Conservation (phyloP, 2,113 vertebrate genomes). For the Ciconia stormi region DNA sequence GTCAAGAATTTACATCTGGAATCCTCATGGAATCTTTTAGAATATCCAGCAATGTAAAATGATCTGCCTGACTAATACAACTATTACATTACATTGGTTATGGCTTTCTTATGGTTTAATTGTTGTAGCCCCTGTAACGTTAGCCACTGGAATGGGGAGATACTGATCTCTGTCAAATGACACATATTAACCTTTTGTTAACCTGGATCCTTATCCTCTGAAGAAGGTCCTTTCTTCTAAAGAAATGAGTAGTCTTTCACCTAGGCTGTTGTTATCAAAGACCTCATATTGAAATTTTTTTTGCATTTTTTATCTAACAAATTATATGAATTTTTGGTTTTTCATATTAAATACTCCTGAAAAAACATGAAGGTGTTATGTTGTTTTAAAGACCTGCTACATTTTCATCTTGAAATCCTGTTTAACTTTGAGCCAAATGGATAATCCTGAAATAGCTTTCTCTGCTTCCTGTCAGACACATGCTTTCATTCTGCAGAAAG, state of each 20-base stretch:
- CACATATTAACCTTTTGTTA: constrained; percentile 37
- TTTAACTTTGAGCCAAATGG: constrained; percentile 20
- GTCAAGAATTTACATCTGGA: constrained; percentile 58
- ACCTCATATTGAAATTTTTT: background rate
- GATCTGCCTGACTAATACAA: constrained; percentile 46
- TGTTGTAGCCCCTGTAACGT: background rate
- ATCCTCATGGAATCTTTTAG: constrained; percentile 47
- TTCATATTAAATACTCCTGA: background rate
- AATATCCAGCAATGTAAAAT: background rate
- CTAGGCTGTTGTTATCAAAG: background rate
- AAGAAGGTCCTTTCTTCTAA: background rate
- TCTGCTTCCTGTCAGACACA: constrained; percentile 30
- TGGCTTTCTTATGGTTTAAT: constrained; percentile 38
- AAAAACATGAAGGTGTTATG: background rate
- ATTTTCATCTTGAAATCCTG: constrained; percentile 18
- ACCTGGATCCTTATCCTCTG: background rate
- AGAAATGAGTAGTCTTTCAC: background rate
- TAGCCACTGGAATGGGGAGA: constrained; percentile 18
- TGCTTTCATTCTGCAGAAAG: constrained; percentile 23
- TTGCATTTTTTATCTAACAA: background rate
- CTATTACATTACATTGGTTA: constrained; percentile 7
- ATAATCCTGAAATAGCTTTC: constrained; percentile 52
- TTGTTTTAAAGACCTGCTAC: background rate
- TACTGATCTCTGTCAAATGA: constrained; percentile 1
- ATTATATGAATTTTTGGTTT: background rate